These are phyloP conservation scores for Dichetophora obliterata DNA, from an alignment of 2,888 invertebrate genomes.

Conservation along the genomic window DNA sequence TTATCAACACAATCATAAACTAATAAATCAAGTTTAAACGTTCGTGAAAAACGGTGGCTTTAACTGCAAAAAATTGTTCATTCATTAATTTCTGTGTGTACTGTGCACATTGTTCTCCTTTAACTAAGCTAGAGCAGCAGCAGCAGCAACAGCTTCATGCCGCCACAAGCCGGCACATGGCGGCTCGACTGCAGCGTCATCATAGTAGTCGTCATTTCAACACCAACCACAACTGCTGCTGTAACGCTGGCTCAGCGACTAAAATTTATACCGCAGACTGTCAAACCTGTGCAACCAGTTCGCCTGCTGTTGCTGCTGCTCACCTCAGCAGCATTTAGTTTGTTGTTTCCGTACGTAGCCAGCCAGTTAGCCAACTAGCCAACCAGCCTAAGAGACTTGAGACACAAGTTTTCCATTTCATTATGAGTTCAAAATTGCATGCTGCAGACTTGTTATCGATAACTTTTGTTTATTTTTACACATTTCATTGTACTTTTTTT, in stretches of 20 bases:
- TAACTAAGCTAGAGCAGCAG: slow-evolving; percentile 23
- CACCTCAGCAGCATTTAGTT: background rate
- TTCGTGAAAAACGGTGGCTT: slow-evolving; percentile 28
- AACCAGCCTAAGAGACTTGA: slow-evolving; percentile 38
- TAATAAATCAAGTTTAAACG: slow-evolving; percentile 48
- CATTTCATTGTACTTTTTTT: background rate
- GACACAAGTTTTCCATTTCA: slow-evolving; percentile 60
- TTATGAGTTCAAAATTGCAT: slow-evolving; percentile 52
- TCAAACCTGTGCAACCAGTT: slow-evolving; percentile 42
- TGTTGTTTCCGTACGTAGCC: background rate
- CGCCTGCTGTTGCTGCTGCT: slow-evolving; percentile 23
- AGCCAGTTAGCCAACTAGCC: too few species aligned
- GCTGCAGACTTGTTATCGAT: slow-evolving; percentile 62
- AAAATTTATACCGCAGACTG: background rate
- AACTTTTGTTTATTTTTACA: slow-evolving; percentile 44
- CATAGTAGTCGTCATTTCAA: slow-evolving; percentile 23
- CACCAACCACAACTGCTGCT: slow-evolving; percentile 14
- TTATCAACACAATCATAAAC: slow-evolving; percentile 46
- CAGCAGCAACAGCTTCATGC: slow-evolving; percentile 42
- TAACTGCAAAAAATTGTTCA: slow-evolving; percentile 33
- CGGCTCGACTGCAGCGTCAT: slow-evolving; percentile 5
- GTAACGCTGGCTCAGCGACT: background rate
- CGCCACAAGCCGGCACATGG: slow-evolving; percentile 47
- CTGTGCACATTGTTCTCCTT: background rate
- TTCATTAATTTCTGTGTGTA: slow-evolving; percentile 27